phyloP scores from a whole-genome alignment of 2,888 invertebrate genomes.

The Zaprionus bogoriensis region DNA sequence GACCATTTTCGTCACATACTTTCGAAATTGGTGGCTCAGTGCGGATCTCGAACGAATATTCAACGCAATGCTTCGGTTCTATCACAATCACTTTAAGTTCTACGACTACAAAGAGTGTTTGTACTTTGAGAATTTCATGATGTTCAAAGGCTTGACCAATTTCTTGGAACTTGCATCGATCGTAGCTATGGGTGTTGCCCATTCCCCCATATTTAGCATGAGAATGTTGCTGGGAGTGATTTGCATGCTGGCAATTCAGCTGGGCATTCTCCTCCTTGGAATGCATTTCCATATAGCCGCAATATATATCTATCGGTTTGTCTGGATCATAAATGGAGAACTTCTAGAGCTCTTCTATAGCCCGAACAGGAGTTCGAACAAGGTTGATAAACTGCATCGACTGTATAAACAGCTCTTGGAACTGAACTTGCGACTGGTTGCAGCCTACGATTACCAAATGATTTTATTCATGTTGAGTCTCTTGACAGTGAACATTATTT shows the following conservation, averaged over 20 bases:
- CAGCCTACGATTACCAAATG: constrained; percentile 36
- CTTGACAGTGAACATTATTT: constrained; percentile 37
- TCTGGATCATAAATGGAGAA: constrained; percentile 47
- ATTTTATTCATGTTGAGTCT: constrained; percentile 13
- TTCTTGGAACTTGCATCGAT: constrained; percentile 25
- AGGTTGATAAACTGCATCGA: constrained; percentile 7
- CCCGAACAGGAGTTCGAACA: background rate
- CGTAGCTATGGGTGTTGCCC: background rate
- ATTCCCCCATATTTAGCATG: background rate
- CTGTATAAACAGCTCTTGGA: constrained; percentile 31
- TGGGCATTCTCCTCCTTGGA: constrained; percentile 10
- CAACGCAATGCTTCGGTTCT: constrained; percentile 21
- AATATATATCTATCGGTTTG: constrained; percentile 34
- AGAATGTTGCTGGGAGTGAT: background rate
- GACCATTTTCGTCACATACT: constrained; percentile 16
- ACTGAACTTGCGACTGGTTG: constrained; percentile 15
- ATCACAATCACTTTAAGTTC: background rate
- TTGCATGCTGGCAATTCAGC: background rate
- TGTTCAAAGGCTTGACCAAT: constrained; percentile 15
- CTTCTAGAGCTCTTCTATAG: constrained; percentile 11
- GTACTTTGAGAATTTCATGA: constrained; percentile 21
- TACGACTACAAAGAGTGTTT: constrained; percentile 1
- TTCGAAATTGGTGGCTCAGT: constrained; percentile 46
- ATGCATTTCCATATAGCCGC: constrained; percentile 40
- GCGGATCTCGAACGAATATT: constrained; percentile 8